phyloP scores from a whole-genome alignment of 2,113 vertebrate species.

The Pseudorhombus dupliciocellatus region DNA sequence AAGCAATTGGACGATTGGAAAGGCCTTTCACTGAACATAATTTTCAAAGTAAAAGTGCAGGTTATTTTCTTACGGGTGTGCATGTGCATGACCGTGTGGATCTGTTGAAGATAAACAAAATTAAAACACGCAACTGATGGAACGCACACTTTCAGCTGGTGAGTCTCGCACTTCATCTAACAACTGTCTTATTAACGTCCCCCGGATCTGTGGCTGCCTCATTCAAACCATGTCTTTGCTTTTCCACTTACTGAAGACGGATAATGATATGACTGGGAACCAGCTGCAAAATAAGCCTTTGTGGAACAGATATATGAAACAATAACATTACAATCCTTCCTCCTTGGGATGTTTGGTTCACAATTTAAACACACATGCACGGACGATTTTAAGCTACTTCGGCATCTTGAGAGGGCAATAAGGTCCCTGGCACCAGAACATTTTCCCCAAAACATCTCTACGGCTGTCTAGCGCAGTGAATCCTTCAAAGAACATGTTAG shows the following conservation, averaged over 20 bases:
- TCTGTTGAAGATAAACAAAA: not conserved
- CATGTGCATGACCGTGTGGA: not conserved
- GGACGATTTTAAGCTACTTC: not conserved
- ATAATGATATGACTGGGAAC: not conserved
- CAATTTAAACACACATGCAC: not conserved
- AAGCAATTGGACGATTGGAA: constrained; percentile 19
- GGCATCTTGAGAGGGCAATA: not conserved
- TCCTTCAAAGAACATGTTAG: constrained; percentile 7
- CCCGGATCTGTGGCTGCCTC: too few species aligned
- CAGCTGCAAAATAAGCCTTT: not conserved
- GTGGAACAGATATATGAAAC: not conserved
- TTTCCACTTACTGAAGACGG: not conserved
- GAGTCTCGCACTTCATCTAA: too few species aligned
- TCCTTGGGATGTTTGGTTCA: not conserved
- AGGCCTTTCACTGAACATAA: not conserved
- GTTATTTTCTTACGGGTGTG: constrained; percentile 8
- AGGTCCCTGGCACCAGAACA: not conserved
- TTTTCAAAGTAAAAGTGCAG: not conserved
- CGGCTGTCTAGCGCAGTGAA: not conserved
- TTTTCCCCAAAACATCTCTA: not conserved
- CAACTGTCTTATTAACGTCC: too few species aligned
- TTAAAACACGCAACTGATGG: too few species aligned
- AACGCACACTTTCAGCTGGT: too few species aligned
- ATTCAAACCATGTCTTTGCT: too few species aligned
- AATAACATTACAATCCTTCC: not conserved